Conservation (phyloP, 2,113 vertebrate genomes). For the Caretta caretta region DNA sequence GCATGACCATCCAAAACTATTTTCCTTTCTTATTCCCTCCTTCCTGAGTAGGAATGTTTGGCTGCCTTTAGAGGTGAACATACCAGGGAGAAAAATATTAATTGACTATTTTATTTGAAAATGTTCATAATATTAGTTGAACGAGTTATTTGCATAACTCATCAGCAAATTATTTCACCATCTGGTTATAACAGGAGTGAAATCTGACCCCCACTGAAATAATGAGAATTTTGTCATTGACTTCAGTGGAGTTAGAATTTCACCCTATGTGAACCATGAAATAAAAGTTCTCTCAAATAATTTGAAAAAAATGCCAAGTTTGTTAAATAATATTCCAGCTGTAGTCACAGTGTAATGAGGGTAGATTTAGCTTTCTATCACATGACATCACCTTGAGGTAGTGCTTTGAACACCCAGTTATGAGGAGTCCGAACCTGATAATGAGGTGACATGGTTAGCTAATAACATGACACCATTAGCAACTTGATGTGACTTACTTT, state of each 20-base stretch:
- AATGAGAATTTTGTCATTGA: not conserved
- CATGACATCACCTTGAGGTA: accelerated
- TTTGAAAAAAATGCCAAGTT: not conserved
- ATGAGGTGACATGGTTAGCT: not conserved
- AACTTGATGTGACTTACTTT: not conserved
- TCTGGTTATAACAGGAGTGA: not conserved
- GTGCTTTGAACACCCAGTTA: not conserved
- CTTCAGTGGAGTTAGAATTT: not conserved
- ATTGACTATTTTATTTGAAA: not conserved
- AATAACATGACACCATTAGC: not conserved
- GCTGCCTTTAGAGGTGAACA: not conserved
- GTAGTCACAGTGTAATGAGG: not conserved
- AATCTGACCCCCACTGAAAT: not conserved
- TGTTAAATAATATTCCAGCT: not conserved
- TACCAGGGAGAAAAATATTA: not conserved
- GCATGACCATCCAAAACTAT: not conserved
- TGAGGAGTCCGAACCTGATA: not conserved
- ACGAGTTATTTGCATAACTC: not conserved
- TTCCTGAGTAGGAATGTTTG: not conserved
- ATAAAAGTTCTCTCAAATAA: not conserved
- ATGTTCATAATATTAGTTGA: not conserved
- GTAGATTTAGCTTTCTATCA: not conserved
- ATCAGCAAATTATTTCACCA: not conserved
- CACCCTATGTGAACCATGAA: not conserved
- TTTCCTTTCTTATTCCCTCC: not conserved